A percentile compares a stretch with the other conserved stretches of the same genome.
phyloP scores from a whole-genome alignment of 2,888 invertebrate species.

The Herminia tarsipennalis region DNA sequence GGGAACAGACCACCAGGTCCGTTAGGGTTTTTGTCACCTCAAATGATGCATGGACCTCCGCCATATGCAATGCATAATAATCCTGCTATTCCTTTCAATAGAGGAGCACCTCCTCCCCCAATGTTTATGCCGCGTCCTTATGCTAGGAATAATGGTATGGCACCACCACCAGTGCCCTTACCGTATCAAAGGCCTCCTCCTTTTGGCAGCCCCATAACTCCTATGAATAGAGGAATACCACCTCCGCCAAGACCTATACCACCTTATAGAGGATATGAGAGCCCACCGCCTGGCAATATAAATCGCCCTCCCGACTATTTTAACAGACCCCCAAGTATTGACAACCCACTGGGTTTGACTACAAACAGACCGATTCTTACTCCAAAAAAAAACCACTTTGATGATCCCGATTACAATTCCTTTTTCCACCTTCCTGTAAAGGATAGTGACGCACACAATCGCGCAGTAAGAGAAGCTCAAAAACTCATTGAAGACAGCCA shows the following conservation, averaged over 20 bases:
- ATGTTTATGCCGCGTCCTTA: too few relatives aligned
- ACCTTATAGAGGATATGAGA: neutral
- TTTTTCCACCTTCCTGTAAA: slow-evolving; percentile 23
- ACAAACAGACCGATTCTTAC: slow-evolving; percentile 2
- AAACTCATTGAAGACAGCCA: slow-evolving; percentile 53
- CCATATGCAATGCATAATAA: neutral
- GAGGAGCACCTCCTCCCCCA: neutral
- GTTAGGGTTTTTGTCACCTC: neutral
- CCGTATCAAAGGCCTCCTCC: too few relatives aligned
- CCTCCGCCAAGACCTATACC: neutral
- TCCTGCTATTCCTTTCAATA: neutral
- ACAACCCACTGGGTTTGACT: slow-evolving; percentile 6
- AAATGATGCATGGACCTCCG: neutral
- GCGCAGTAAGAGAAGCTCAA: slow-evolving; percentile 45
- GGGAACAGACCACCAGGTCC: neutral
- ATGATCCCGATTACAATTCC: slow-evolving; percentile 27
- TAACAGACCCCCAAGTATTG: neutral
- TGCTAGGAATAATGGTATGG: too few relatives aligned
- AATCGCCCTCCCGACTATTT: too few relatives aligned
- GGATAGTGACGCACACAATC: slow-evolving; percentile 25
- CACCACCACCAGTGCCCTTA: too few relatives aligned
- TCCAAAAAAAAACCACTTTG: slow-evolving; percentile 5
- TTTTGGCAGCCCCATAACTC: too few relatives aligned
- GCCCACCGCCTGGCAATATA: neutral
- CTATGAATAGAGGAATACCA: too few relatives aligned